Percentiles rank a stretch among this genome's conserved stretches.
phyloP scores from a whole-genome alignment of 2,113 vertebrate genomes.

The Petroica traversi region DNA sequence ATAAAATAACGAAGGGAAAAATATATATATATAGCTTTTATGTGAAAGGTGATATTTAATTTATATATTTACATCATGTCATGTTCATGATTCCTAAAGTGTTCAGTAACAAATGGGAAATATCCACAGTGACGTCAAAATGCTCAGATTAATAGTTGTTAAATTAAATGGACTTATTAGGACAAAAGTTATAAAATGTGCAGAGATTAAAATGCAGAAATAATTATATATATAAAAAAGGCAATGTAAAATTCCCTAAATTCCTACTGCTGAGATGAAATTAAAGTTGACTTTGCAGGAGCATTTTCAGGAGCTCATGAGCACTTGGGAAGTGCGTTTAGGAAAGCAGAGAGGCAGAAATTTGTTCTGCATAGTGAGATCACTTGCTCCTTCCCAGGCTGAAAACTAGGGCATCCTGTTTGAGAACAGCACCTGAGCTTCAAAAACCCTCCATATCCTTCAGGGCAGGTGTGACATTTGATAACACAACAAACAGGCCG shows the following conservation, averaged over 20 bases:
- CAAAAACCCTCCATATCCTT: background rate
- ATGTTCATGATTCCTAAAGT: background rate
- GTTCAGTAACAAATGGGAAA: background rate
- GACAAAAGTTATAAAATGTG: background rate
- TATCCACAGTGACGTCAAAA: background rate
- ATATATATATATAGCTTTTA: background rate
- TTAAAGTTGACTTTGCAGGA: background rate
- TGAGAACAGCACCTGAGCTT: background rate
- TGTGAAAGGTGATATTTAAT: background rate
- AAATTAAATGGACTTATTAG: background rate
- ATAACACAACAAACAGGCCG: background rate
- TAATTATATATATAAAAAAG: background rate
- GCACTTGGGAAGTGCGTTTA: too few relatives aligned
- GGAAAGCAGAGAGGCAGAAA: background rate
- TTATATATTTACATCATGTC: background rate
- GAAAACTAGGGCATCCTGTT: background rate
- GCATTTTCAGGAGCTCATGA: background rate
- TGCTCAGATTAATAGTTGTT: background rate
- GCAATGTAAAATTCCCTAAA: background rate
- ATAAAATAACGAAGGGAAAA: background rate
- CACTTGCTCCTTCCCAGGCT: background rate
- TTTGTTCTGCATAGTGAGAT: background rate
- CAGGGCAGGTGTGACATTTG: background rate
- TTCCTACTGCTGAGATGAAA: background rate
- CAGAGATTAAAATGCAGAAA: background rate